These are phyloP conservation scores for Philhelius pedissequus DNA, from an alignment of 2,888 invertebrate species.

Conservation along the genomic window DNA sequence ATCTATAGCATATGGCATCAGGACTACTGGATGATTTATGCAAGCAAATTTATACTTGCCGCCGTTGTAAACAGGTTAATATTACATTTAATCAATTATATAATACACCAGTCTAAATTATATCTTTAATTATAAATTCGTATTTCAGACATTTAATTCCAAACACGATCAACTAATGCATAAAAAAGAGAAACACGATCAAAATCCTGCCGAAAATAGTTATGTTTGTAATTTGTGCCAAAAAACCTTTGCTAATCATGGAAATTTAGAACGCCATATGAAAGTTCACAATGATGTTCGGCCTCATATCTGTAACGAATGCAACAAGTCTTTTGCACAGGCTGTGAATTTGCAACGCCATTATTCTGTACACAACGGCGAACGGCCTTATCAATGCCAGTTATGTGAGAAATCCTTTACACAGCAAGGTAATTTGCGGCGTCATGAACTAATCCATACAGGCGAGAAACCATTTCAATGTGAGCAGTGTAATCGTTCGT, in stretches of 20 bases:
- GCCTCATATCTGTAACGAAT: slow-evolving; percentile 76
- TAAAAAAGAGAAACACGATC: slow-evolving; percentile 75
- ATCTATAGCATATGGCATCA: slow-evolving; percentile 52
- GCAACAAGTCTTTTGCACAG: slow-evolving; percentile 77
- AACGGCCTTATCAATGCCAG: slow-evolving; percentile 76
- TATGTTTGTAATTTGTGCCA: slow-evolving; percentile 77
- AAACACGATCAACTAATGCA: slow-evolving; percentile 78
- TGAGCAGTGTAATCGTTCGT: slow-evolving; percentile 77
- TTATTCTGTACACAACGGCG: slow-evolving; percentile 78
- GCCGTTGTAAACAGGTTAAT: slow-evolving; percentile 54
- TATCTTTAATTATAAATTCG: not conserved
- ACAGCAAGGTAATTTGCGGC: slow-evolving; percentile 78
- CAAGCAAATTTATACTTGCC: slow-evolving; percentile 60
- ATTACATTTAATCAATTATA: not conserved
- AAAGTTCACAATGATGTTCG: slow-evolving; percentile 78
- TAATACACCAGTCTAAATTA: not conserved
- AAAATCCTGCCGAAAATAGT: slow-evolving; percentile 76
- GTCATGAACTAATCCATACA: slow-evolving; percentile 78
- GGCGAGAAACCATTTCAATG: slow-evolving; percentile 78
- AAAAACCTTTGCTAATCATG: slow-evolving; percentile 77
- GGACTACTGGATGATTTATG: slow-evolving; percentile 52
- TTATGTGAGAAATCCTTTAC: slow-evolving; percentile 78
- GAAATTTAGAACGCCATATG: slow-evolving; percentile 77
- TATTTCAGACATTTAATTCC: slow-evolving; percentile 74
- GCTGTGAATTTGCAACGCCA: slow-evolving; percentile 77